Percentiles rank a stretch among this genome's conserved stretches.
phyloP scores from a whole-genome alignment of 1,140 invertebrate genomes.

The Coptotermes formosanus region DNA sequence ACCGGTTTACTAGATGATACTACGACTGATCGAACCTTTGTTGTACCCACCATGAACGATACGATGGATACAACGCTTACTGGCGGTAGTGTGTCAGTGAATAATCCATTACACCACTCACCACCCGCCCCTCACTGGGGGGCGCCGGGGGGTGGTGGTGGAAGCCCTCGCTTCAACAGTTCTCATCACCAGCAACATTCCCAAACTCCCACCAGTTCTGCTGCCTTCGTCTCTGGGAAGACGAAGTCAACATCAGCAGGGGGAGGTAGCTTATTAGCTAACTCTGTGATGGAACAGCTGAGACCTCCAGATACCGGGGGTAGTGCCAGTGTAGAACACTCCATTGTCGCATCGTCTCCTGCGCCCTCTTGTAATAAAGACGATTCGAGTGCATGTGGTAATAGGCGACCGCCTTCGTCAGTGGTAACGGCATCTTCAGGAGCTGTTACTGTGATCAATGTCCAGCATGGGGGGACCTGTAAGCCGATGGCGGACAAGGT shows the following conservation, averaged over 20 bases:
- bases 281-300: conserved; percentile 26
- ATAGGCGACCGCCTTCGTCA: background rate
- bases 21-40: background rate
- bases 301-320: conserved; percentile 19
- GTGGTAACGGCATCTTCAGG: conserved; percentile 24
- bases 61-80: conserved; percentile 21
- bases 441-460: conserved; percentile 27
- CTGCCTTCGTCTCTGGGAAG: conserved; percentile 6
- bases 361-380: background rate
- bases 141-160: conserved; percentile 1
- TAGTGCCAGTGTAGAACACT: background rate
- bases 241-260: background rate
- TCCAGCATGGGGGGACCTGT: conserved; percentile 22
- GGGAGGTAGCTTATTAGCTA: background rate
- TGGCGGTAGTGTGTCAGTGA: conserved; percentile 21
- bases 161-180: conserved; percentile 22
- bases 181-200: conserved; percentile 1
- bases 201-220: conserved; percentile 5
- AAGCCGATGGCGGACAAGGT: background rate
- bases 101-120: conserved; percentile 11
- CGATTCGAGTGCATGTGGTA: background rate
- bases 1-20: conserved; percentile 6
- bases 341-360: background rate
- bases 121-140: background rate
- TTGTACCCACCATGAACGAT: conserved; percentile 19